Percentiles rank a stretch among this genome's conserved stretches.
phyloP scores from a whole-genome alignment of 2,888 invertebrate genomes.

The Catonia carolina region DNA sequence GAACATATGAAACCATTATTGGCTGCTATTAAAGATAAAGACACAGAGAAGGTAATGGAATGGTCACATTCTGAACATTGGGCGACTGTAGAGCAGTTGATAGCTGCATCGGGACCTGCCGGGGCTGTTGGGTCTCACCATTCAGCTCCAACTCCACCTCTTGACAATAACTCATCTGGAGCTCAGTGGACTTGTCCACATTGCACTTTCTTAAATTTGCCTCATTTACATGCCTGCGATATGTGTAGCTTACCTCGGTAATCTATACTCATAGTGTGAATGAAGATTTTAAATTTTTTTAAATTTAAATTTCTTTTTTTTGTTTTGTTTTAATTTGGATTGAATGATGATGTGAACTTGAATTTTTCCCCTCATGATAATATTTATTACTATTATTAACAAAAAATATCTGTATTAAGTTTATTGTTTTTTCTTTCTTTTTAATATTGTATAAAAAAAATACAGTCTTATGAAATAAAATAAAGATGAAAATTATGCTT shows the following conservation, averaged over 20 bases:
- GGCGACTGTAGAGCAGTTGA: slow-evolving; percentile 77
- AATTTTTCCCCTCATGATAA: too few species aligned
- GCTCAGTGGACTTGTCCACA: slow-evolving; percentile 83
- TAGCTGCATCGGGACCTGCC: slow-evolving; percentile 41
- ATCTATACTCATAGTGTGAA: not conserved
- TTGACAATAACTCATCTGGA: slow-evolving; percentile 33
- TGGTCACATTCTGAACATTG: slow-evolving; percentile 80
- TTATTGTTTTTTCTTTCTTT: too few species aligned
- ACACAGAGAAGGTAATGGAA: slow-evolving; percentile 61
- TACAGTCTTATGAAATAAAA: too few species aligned
- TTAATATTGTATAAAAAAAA: too few species aligned
- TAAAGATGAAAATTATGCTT: too few species aligned
- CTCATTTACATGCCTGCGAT: slow-evolving; percentile 71
- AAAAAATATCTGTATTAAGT: too few species aligned
- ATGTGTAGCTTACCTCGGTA: slow-evolving; percentile 85
- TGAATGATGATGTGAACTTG: too few species aligned
- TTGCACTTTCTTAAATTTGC: slow-evolving; percentile 88
- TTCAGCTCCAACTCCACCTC: not conserved
- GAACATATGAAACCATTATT: slow-evolving; percentile 69
- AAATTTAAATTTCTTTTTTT: too few species aligned
- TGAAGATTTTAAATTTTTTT: too few species aligned
- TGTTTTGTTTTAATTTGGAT: too few species aligned
- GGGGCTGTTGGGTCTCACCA: slow-evolving; percentile 23
- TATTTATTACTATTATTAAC: too few species aligned
- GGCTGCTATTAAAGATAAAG: slow-evolving; percentile 64